Conservation (phyloP, 2,888 invertebrate genomes). For the Caenorhabditis uteleia region DNA sequence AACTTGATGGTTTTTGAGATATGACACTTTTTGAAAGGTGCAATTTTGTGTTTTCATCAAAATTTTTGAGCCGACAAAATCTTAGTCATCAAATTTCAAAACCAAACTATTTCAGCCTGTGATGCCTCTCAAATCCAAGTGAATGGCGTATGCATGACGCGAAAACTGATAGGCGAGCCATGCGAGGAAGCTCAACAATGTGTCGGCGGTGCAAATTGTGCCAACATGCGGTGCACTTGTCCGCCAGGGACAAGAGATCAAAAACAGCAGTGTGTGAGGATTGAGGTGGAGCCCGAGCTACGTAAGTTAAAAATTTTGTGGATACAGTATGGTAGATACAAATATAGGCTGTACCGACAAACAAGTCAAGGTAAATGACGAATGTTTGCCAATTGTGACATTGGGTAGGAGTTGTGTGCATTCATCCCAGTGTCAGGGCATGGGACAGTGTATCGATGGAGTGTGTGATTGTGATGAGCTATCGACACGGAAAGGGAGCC, state of each 20-base stretch:
- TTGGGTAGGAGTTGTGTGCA: slow-evolving; percentile 50
- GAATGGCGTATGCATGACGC: slow-evolving; percentile 49
- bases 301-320: slow-evolving; percentile 6
- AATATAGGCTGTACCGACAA: slow-evolving; percentile 39
- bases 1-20: too few species aligned
- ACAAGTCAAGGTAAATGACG: slow-evolving; percentile 46
- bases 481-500: slow-evolving; percentile 31
- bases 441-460: slow-evolving; percentile 44
- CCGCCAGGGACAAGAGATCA: slow-evolving; percentile 37
- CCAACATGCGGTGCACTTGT: slow-evolving; percentile 37
- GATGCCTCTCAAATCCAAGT: slow-evolving; percentile 49
- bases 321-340: neutral
- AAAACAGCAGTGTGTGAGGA: slow-evolving; percentile 46
- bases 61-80: neutral
- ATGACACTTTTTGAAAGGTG: too few species aligned
- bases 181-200: slow-evolving; percentile 48
- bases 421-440: slow-evolving; percentile 43
- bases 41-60: too few species aligned
- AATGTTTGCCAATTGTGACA: slow-evolving; percentile 48
- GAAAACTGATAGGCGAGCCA: slow-evolving; percentile 40
- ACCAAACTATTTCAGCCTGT: slow-evolving; percentile 41
- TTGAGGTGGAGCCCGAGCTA: slow-evolving; percentile 16
- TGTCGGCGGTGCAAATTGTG: slow-evolving; percentile 42
- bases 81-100: neutral
- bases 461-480: slow-evolving; percentile 49